phyloP scores from a whole-genome alignment of 1,140 invertebrate species.

The Lucilia sericata region DNA sequence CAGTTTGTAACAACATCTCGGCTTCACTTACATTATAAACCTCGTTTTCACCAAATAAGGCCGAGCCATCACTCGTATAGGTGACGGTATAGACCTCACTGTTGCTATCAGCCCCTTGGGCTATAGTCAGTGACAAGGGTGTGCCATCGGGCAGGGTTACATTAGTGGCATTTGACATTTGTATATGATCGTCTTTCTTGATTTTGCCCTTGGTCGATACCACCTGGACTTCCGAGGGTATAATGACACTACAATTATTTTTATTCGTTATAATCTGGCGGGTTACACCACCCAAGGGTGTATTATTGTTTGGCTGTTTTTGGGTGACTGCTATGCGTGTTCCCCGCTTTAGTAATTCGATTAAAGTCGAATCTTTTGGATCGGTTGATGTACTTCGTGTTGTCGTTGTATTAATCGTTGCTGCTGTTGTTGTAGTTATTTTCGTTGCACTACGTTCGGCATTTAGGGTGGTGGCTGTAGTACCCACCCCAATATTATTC shows the following conservation, averaged over 20 bases:
- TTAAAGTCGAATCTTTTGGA: constrained; percentile 71
- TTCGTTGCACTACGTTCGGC: neutral
- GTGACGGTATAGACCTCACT: constrained; percentile 64
- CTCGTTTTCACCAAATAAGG: constrained; percentile 69
- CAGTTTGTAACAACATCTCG: constrained; percentile 74
- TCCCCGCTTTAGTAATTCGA: constrained; percentile 75
- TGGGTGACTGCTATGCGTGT: constrained; percentile 77
- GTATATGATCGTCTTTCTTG: constrained; percentile 13
- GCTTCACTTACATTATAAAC: constrained; percentile 82
- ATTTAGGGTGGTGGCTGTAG: neutral
- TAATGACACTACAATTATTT: constrained; percentile 64
- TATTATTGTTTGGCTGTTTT: constrained; percentile 55
- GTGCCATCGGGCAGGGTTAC: constrained; percentile 59
- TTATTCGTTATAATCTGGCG: constrained; percentile 62
- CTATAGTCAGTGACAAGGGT: constrained; percentile 62
- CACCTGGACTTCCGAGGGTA: constrained; percentile 64
- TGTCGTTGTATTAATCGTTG: constrained; percentile 52
- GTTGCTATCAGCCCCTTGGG: constrained; percentile 52
- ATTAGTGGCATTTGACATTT: constrained; percentile 48
- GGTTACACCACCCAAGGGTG: constrained; percentile 47
- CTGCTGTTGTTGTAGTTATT: constrained; percentile 38
- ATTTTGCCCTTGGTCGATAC: constrained; percentile 56
- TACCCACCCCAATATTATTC: constrained; percentile 44
- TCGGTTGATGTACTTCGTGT: constrained; percentile 56
- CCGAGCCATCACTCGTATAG: constrained; percentile 58